These are phyloP conservation scores for Drymodes brunneopygia DNA, from an alignment of 2,113 vertebrate species.

Conservation along the genomic window DNA sequence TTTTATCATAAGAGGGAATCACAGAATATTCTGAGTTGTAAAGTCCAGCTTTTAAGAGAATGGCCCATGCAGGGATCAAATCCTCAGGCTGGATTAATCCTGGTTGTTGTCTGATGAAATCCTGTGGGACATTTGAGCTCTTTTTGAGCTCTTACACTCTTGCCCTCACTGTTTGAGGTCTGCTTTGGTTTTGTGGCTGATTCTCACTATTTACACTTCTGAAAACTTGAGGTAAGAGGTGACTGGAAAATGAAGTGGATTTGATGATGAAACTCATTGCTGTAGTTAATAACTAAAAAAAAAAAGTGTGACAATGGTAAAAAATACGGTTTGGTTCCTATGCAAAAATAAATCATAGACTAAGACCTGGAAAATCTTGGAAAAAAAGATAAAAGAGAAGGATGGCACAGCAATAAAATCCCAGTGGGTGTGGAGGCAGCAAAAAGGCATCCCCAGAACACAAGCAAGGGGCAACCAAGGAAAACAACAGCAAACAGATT, in stretches of 20 bases:
- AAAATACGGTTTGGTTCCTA: neutral
- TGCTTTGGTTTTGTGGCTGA: neutral
- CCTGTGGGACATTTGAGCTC: neutral
- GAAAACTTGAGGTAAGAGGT: neutral
- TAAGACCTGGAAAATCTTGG: neutral
- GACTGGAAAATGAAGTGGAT: neutral
- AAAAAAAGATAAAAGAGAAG: neutral
- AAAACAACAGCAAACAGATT: neutral
- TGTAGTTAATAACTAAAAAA: neutral
- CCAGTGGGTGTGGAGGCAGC: neutral
- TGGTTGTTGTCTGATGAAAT: neutral
- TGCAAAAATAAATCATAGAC: neutral
- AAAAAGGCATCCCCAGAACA: neutral
- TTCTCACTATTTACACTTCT: neutral
- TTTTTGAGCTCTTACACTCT: neutral
- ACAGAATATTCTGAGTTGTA: too few relatives aligned
- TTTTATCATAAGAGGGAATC: neutral
- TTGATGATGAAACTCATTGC: neutral
- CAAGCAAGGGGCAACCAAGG: neutral
- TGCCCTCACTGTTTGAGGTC: neutral
- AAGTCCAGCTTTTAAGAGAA: too few relatives aligned
- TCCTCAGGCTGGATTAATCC: neutral
- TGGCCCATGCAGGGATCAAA: too few relatives aligned
- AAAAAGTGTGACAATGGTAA: neutral
- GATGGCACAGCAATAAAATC: neutral